Conservation (phyloP, 1,140 invertebrate species). For the Thaumetopoea pityocampa region DNA sequence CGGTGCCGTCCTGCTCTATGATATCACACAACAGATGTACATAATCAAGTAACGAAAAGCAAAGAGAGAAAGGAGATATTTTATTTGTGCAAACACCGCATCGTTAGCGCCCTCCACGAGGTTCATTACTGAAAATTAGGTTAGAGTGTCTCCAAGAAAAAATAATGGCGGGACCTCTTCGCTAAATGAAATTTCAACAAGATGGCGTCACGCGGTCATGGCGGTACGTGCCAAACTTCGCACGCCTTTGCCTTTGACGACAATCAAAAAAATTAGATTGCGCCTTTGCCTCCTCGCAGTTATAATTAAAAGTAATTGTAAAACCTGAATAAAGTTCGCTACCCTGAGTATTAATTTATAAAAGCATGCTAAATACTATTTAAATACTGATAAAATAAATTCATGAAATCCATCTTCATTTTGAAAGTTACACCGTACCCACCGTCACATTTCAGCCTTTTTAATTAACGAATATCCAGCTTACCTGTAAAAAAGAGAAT, state of each 20-base stretch:
- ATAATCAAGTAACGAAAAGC: constrained; percentile 10
- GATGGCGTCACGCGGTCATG: constrained; percentile 19
- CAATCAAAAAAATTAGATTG: no score
- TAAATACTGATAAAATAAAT: constrained; percentile 8
- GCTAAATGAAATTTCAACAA: constrained; percentile 48
- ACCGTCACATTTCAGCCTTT: neutral
- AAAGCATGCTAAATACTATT: constrained; percentile 16
- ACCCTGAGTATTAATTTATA: constrained; percentile 34
- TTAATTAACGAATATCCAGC: neutral
- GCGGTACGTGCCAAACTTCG: constrained; percentile 5
- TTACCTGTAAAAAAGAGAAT: constrained; percentile 14
- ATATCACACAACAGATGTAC: constrained; percentile 6
- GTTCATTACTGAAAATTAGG: constrained; percentile 48
- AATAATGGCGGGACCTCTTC: constrained; percentile 34
- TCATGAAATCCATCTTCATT: no score
- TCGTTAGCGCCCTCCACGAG: constrained; percentile 18
- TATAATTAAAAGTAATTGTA: constrained; percentile 55
- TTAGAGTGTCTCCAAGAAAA: constrained; percentile 37
- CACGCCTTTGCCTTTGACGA: no score
- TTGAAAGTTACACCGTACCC: neutral
- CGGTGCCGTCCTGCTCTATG: no score
- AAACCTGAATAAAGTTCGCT: constrained; percentile 21
- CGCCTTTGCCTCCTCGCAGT: no score
- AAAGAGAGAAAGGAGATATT: constrained; percentile 13
- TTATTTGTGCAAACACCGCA: constrained; percentile 18